These are phyloP conservation scores for Chelonus formosanus DNA, from an alignment of 2,888 invertebrate species.

Conservation along the genomic window DNA sequence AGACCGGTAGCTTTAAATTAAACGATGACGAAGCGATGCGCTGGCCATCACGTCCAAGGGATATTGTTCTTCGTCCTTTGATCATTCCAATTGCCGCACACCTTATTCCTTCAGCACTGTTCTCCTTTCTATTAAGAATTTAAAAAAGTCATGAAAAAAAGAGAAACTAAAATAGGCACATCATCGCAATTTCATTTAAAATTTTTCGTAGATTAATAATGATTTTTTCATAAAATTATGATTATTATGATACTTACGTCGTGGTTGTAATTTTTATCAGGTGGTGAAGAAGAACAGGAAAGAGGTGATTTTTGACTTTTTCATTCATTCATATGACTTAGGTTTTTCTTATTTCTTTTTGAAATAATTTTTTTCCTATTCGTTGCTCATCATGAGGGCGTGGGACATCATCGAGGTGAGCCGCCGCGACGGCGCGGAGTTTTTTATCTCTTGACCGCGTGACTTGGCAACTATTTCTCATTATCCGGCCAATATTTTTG, in stretches of 20 bases:
- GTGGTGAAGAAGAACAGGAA: too few relatives aligned
- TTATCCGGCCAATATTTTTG: slow-evolving; percentile 62
- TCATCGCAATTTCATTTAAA: not conserved
- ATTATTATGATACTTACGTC: too few relatives aligned
- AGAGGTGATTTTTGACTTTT: too few relatives aligned
- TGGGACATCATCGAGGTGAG: slow-evolving; percentile 43
- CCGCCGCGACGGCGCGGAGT: slow-evolving; percentile 31
- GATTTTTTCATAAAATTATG: too few relatives aligned
- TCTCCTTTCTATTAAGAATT: not conserved
- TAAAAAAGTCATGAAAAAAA: slow-evolving; percentile 1
- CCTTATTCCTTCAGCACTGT: slow-evolving; percentile 9
- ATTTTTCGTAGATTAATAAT: not conserved
- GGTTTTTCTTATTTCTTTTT: not conserved
- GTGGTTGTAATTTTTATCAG: too few relatives aligned
- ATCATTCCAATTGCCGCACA: slow-evolving; percentile 35
- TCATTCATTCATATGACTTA: too few relatives aligned
- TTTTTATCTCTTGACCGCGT: slow-evolving; percentile 44
- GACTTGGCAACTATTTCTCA: slow-evolving; percentile 62
- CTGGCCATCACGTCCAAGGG: slow-evolving; percentile 16
- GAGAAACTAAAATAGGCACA: slow-evolving; percentile 1
- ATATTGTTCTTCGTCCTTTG: slow-evolving; percentile 36
- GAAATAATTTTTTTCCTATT: slow-evolving; percentile 1
- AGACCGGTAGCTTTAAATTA: slow-evolving; percentile 39
- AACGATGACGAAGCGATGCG: slow-evolving; percentile 35
- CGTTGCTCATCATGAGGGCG: slow-evolving; percentile 42